Conservation (phyloP, 2,888 invertebrate species). For the Meteorus cinctellus region DNA sequence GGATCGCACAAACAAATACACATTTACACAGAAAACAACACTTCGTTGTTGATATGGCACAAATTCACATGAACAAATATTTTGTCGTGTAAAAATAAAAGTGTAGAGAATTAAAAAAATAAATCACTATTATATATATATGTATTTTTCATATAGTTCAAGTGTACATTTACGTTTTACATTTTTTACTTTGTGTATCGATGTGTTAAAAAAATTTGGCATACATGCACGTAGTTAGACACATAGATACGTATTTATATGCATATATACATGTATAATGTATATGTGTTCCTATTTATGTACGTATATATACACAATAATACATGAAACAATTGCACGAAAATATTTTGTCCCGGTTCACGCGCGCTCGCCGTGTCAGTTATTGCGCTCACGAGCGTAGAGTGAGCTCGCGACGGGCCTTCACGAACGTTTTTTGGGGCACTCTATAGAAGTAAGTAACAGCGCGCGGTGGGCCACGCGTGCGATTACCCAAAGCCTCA, state of each 20-base stretch:
- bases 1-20: slow-evolving; percentile 11
- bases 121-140: slow-evolving; percentile 16
- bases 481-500: slow-evolving; percentile 31
- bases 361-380: slow-evolving; percentile 31
- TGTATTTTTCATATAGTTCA: not conserved
- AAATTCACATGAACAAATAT: slow-evolving; percentile 24
- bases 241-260: slow-evolving; percentile 11
- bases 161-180: not conserved
- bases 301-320: not conserved
- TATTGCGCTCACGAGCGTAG: slow-evolving; percentile 22
- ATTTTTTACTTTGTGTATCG: not conserved
- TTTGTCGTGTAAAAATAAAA: not conserved
- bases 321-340: slow-evolving; percentile 6
- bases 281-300: not conserved
- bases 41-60: slow-evolving; percentile 33
- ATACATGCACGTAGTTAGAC: not conserved
- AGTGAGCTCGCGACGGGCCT: slow-evolving; percentile 39
- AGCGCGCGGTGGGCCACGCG: slow-evolving; percentile 45
- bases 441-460: slow-evolving; percentile 23
- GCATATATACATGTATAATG: not conserved
- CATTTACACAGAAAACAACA: slow-evolving; percentile 9
- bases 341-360: slow-evolving; percentile 6
- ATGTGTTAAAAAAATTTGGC: not conserved
- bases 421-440: slow-evolving; percentile 36
- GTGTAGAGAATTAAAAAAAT: not conserved